phyloP scores from a whole-genome alignment of 2,113 vertebrate species.

The Hippocampus barbouri region DNA sequence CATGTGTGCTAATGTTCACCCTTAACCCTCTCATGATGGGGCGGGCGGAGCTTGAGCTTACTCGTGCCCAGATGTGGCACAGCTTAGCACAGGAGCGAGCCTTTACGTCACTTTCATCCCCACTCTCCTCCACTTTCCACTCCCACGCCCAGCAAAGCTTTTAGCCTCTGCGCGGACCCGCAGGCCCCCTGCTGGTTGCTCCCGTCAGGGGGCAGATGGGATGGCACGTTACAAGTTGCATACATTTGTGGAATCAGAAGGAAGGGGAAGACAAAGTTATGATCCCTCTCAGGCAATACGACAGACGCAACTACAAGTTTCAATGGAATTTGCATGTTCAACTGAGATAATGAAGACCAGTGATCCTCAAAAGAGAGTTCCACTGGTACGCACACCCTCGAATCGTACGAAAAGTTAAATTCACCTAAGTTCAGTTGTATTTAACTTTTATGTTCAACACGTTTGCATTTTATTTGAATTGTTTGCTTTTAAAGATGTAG shows the following conservation, averaged over 20 bases:
- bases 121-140: conserved; percentile 3
- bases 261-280: too few relatives aligned
- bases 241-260: background rate
- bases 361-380: too few relatives aligned
- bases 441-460: too few relatives aligned
- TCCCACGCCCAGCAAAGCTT: conserved; percentile 19
- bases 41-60: conserved; percentile 18
- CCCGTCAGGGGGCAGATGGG: conserved; percentile 7
- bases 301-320: too few relatives aligned
- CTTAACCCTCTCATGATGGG: conserved; percentile 2
- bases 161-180: conserved; percentile 15
- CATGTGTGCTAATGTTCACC: conserved; percentile 10
- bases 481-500: too few relatives aligned
- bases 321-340: background rate
- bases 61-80: conserved; percentile 30
- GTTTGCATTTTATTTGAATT: too few relatives aligned
- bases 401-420: too few relatives aligned
- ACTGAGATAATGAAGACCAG: background rate
- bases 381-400: too few relatives aligned
- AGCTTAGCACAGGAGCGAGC: conserved; percentile 42
- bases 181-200: conserved; percentile 35
- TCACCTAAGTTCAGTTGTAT: too few relatives aligned
- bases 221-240: background rate
- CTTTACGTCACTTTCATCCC: conserved; percentile 30
- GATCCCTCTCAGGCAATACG: too few relatives aligned